A percentile compares a stretch with the other conserved stretches of the same genome.
Evolutionary conservation across 2,888 invertebrate species (phyloP).

Genomic region (Cylloceria caligata): DNA sequence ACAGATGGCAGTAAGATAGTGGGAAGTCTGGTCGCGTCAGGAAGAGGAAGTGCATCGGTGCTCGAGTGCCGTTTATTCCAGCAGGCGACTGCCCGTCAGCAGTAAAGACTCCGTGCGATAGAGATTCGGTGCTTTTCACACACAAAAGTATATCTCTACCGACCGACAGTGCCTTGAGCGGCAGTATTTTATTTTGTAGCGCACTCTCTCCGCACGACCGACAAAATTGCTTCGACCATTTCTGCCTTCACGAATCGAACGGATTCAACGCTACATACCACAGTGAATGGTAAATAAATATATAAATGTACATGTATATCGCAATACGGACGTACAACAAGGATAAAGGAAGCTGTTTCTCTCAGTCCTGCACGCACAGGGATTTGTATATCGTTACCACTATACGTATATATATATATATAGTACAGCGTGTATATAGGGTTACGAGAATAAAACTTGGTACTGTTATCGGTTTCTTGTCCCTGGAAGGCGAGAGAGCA

Average conservation of each 20-base stretch:
- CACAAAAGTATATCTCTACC: neutral
- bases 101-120: neutral
- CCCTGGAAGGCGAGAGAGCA: neutral
- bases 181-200: neutral
- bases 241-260: slow-evolving; percentile 34
- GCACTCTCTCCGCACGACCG: neutral
- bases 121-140: neutral
- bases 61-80: slow-evolving; percentile 20
- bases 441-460: slow-evolving; percentile 3
- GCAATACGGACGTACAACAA: too few species aligned
- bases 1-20: neutral
- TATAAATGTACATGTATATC: neutral
- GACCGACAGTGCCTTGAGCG: neutral
- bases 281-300: slow-evolving; percentile 29
- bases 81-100: neutral
- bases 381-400: neutral
- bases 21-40: neutral
- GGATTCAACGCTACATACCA: slow-evolving; percentile 14
- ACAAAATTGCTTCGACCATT: slow-evolving; percentile 33
- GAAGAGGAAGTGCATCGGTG: slow-evolving; percentile 23
- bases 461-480: slow-evolving; percentile 21
- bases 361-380: neutral
- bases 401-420: neutral
- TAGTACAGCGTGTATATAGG: neutral
- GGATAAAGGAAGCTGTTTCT: neutral